A percentile compares a stretch with the other conserved stretches of the same genome.
Evolutionary conservation across 2,113 vertebrate species (phyloP).

Genomic region (Leucopternis melanops): DNA sequence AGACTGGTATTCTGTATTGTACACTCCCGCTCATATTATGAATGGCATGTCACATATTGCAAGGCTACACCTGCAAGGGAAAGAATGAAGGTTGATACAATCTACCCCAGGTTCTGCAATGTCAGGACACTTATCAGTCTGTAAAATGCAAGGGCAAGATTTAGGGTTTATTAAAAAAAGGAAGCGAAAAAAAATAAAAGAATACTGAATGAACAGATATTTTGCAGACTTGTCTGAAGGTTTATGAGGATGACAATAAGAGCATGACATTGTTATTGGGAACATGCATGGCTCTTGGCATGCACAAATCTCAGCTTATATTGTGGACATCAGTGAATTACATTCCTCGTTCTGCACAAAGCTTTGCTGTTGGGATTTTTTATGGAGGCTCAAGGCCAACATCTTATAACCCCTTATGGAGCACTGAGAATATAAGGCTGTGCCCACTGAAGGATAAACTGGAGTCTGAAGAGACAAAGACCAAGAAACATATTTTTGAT

Average conservation of each 20-base stretch:
- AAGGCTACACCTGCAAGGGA: constrained; percentile 29
- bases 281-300: neutral
- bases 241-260: neutral
- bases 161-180: neutral
- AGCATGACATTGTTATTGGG: neutral
- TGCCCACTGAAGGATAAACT: neutral
- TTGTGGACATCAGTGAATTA: neutral
- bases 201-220: neutral
- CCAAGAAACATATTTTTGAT: neutral
- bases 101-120: constrained; percentile 11
- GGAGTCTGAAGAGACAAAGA: neutral
- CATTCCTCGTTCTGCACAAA: neutral
- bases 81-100: constrained; percentile 35
- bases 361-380: neutral
- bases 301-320: neutral
- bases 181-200: neutral
- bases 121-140: constrained; percentile 34
- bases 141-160: constrained; percentile 38
- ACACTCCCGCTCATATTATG: neutral
- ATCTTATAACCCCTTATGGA: neutral
- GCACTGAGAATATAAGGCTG: neutral
- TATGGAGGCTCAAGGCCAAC: neutral
- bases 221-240: neutral
- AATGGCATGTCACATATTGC: constrained; percentile 28
- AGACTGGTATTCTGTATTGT: neutral